Percentiles rank a stretch among this genome's conserved stretches.
phyloP scores from a whole-genome alignment of 2,113 vertebrate species.

The Nothoprocta pentlandii region DNA sequence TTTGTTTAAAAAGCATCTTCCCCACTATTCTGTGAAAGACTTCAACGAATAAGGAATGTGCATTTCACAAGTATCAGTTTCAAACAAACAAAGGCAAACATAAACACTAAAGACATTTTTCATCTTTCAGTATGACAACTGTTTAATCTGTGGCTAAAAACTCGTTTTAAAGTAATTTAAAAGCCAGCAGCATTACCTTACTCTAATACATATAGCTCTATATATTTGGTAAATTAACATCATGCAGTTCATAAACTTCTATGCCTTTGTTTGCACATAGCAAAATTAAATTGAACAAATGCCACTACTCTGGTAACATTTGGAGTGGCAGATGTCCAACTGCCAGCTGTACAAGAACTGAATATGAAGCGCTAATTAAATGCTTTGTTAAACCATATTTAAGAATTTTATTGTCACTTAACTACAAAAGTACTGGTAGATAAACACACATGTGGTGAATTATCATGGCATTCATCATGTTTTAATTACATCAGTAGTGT shows the following conservation, averaged over 20 bases:
- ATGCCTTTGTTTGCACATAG: not conserved
- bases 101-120: not conserved
- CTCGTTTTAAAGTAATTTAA: not conserved
- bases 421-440: not conserved
- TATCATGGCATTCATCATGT: not conserved
- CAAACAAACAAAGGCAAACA: not conserved
- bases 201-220: not conserved
- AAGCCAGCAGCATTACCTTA: not conserved
- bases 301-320: constrained; percentile 3
- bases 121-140: not conserved
- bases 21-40: not conserved
- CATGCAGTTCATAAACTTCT: not conserved
- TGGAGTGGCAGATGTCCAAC: constrained; percentile 45
- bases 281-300: constrained; percentile 26
- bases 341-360: not conserved
- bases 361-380: constrained; percentile 22
- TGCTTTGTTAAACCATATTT: not conserved
- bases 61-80: not conserved
- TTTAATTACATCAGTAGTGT: not conserved
- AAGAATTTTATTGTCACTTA: constrained; percentile 21
- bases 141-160: not conserved
- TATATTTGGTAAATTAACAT: not conserved
- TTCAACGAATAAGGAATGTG: not conserved
- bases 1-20: not conserved
- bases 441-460: not conserved